Evolutionary conservation across 2,113 vertebrate genomes (phyloP).

Genomic region (Vombatus ursinus): DNA sequence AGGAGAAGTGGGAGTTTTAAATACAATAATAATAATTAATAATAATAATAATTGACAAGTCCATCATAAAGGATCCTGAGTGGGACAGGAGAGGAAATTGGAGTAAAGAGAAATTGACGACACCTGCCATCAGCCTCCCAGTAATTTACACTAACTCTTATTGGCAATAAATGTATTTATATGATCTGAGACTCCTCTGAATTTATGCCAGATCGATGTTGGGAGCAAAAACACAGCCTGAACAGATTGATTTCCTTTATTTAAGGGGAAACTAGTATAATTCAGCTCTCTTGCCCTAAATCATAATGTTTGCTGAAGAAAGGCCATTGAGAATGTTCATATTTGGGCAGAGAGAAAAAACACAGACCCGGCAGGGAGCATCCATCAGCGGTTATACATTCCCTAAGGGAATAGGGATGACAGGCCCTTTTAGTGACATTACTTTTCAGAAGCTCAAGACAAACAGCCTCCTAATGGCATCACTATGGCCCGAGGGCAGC

Average conservation of each 20-base stretch:
- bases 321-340: background rate
- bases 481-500: background rate
- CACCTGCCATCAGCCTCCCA: background rate
- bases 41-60: background rate
- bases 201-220: background rate
- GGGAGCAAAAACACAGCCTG: background rate
- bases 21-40: background rate
- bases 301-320: background rate
- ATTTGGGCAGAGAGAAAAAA: background rate
- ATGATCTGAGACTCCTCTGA: background rate
- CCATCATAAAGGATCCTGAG: background rate
- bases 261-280: background rate
- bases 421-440: background rate
- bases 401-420: background rate
- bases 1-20: background rate
- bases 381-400: background rate
- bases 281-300: background rate
- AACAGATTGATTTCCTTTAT: conserved; percentile 2
- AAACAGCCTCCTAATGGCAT: background rate
- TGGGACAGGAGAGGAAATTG: background rate
- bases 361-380: background rate
- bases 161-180: background rate
- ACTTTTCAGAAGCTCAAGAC: background rate
- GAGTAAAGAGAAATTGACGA: background rate
- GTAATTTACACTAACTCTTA: background rate